phyloP scores from a whole-genome alignment of 2,888 invertebrate species.

The Dryomyza anilis region DNA sequence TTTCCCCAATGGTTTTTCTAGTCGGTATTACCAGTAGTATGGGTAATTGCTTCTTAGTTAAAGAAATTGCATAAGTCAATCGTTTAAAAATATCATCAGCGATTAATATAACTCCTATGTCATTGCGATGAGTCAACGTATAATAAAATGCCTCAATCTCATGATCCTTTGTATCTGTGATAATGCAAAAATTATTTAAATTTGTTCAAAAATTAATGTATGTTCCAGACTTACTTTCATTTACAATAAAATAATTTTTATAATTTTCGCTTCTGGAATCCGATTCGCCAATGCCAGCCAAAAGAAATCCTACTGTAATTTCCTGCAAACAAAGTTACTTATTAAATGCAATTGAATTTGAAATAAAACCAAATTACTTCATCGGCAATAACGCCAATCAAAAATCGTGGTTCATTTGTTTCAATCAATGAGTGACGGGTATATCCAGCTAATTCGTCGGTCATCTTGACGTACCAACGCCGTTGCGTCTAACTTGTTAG shows the following conservation, averaged over 20 bases:
- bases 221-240: not conserved
- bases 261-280: not conserved
- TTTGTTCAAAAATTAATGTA: not conserved
- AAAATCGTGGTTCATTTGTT: not conserved
- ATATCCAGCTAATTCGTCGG: not conserved
- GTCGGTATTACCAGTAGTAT: conserved; percentile 13
- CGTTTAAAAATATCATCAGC: conserved; percentile 12
- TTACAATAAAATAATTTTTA: conserved; percentile 11
- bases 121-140: not conserved
- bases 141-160: conserved; percentile 5
- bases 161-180: not conserved
- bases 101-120: conserved; percentile 15
- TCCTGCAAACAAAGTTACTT: conserved; percentile 1
- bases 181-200: not conserved
- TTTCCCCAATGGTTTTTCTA: not conserved
- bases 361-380: conserved; percentile 6
- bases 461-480: not conserved
- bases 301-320: conserved; percentile 20
- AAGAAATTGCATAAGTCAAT: not conserved
- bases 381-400: conserved; percentile 17
- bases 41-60: not conserved
- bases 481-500: too few relatives aligned
- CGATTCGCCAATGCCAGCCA: conserved; percentile 17
- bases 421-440: not conserved
- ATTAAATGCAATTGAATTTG: not conserved